Evolutionary conservation across 2,888 invertebrate genomes (phyloP).

Genomic region (Polydrusus cervinus): DNA sequence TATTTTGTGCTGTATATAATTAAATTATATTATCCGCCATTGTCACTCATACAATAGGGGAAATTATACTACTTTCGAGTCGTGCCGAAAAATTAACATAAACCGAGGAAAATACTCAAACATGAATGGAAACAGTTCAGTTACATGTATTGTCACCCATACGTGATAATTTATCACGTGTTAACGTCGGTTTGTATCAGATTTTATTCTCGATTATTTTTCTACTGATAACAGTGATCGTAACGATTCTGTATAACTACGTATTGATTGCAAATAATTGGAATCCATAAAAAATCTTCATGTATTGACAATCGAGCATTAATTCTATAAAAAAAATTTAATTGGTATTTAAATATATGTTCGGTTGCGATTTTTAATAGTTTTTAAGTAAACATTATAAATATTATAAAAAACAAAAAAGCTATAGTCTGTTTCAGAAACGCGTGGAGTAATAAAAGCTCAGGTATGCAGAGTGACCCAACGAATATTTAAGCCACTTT

Average conservation of each 20-base stretch:
- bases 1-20: too few relatives aligned
- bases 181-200: not conserved
- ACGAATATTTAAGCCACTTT: too few relatives aligned
- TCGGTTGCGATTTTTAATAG: too few relatives aligned
- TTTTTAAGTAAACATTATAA: too few relatives aligned
- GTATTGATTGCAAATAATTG: slow-evolving; percentile 5
- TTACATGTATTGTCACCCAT: slow-evolving; percentile 4
- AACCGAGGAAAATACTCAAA: not conserved
- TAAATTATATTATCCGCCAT: too few relatives aligned
- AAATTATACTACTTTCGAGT: too few relatives aligned
- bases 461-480: too few relatives aligned
- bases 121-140: not conserved
- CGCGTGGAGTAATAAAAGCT: too few relatives aligned
- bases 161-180: slow-evolving; percentile 26
- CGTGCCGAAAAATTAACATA: not conserved
- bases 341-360: too few relatives aligned
- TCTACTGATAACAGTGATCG: slow-evolving; percentile 11
- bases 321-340: not conserved
- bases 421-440: too few relatives aligned
- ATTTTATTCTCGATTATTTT: slow-evolving; percentile 8
- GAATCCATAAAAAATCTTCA: not conserved
- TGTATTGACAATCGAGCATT: not conserved
- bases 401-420: too few relatives aligned
- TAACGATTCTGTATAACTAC: slow-evolving; percentile 7
- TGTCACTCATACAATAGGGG: too few relatives aligned